Evolutionary conservation across 2,888 invertebrate genomes (phyloP).

Genomic region (Keiferia lycopersicella): DNA sequence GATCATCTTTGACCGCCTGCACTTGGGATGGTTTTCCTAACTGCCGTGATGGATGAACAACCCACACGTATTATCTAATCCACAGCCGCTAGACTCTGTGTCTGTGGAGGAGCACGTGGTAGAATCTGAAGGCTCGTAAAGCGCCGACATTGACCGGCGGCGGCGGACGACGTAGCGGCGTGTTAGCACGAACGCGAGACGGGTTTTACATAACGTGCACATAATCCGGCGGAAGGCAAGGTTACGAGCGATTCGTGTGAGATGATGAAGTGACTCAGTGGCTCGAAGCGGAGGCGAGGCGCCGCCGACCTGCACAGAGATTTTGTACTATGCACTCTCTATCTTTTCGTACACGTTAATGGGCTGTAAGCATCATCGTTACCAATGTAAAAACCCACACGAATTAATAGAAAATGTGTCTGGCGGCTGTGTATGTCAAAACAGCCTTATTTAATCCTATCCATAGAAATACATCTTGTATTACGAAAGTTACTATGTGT

Average conservation of each 20-base stretch:
- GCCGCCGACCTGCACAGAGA: slow-evolving; percentile 34
- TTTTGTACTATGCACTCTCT: neutral
- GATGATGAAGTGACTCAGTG: slow-evolving; percentile 41
- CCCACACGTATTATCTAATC: neutral
- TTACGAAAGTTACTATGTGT: too few species aligned
- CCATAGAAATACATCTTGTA: too few species aligned
- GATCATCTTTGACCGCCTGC: too few species aligned
- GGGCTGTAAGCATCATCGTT: too few species aligned
- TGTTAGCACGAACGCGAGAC: slow-evolving; percentile 9
- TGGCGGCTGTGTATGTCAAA: too few species aligned
- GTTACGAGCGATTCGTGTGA: slow-evolving; percentile 26
- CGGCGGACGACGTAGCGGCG: neutral
- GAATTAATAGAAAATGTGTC: too few species aligned
- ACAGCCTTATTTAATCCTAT: too few species aligned
- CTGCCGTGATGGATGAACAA: neutral
- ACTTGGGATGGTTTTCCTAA: neutral
- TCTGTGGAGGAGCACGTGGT: slow-evolving; percentile 3
- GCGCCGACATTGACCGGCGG: slow-evolving; percentile 21
- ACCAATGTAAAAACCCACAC: too few species aligned
- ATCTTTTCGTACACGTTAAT: too few species aligned
- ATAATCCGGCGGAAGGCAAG: slow-evolving; percentile 23
- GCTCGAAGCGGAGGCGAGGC: slow-evolving; percentile 54
- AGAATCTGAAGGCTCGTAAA: slow-evolving; percentile 11
- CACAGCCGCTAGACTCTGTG: neutral
- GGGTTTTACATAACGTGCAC: slow-evolving; percentile 21